Conservation (phyloP, 2,797 vertebrate genomes). For the Myotis pilosus region DNA sequence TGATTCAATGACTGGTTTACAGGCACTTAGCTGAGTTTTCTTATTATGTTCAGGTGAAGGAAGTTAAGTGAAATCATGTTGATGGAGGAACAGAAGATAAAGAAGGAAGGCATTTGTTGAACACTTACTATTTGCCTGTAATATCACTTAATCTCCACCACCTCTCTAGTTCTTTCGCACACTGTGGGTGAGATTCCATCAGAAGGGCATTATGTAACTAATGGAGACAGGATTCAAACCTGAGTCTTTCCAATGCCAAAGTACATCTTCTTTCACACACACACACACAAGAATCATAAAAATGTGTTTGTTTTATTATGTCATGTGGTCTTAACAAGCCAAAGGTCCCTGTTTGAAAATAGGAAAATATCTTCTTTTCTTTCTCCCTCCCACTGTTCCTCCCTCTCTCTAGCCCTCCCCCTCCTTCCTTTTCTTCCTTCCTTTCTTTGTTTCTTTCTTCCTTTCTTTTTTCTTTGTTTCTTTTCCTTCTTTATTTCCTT, state of each 20-base stretch:
- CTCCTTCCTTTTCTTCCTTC: neutral
- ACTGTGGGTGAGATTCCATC: no score
- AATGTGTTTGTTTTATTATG: neutral
- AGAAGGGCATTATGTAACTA: neutral
- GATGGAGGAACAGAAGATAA: neutral
- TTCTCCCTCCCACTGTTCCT: no score
- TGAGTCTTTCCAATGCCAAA: neutral
- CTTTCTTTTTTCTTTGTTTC: no score
- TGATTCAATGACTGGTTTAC: neutral
- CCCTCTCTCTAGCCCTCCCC: no score
- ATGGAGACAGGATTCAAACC: neutral
- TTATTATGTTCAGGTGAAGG: neutral
- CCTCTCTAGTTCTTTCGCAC: neutral
- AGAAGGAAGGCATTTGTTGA: neutral
- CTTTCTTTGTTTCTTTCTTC: neutral
- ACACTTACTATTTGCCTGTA: neutral
- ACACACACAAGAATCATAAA: neutral
- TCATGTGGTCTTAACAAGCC: neutral
- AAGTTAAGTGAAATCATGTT: neutral
- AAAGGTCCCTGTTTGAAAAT: neutral
- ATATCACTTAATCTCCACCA: neutral
- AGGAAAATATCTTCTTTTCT: neutral
- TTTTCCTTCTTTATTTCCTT: no score
- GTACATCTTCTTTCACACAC: neutral
- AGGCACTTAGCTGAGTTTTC: neutral